A percentile compares a stretch with the other conserved stretches of the same genome.
Conservation (phyloP, 2,888 invertebrate species). For the Silvanus unidentatus region DNA sequence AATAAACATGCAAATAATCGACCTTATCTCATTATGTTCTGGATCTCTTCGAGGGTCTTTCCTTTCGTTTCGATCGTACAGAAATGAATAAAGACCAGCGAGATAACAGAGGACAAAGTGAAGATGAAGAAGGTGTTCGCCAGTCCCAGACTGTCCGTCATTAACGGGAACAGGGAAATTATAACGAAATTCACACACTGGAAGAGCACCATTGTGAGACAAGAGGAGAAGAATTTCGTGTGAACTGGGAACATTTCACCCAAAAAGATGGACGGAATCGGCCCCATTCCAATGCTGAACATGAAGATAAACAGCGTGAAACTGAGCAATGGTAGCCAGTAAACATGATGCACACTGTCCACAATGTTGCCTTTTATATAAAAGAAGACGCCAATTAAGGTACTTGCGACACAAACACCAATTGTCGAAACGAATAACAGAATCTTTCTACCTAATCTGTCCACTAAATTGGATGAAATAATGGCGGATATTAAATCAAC, state of each 20-base stretch:
- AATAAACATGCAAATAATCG: no score
- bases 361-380: constrained; percentile 16
- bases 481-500: constrained; percentile 68
- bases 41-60: no score
- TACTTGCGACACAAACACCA: constrained; percentile 55
- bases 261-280: constrained; percentile 74
- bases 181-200: no score
- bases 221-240: constrained; percentile 26
- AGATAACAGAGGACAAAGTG: no score
- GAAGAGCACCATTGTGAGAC: no score
- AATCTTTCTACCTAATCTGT: constrained; percentile 65
- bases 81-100: no score
- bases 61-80: no score
- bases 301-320: constrained; percentile 65
- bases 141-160: no score
- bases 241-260: constrained; percentile 75
- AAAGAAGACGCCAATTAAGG: constrained; percentile 24
- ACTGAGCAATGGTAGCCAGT: constrained; percentile 66
- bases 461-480: constrained; percentile 67
- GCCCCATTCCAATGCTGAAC: constrained; percentile 66
- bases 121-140: no score
- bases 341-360: constrained; percentile 37
- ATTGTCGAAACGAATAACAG: constrained; percentile 64
- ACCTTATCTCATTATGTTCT: no score
- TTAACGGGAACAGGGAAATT: no score